Evolutionary conservation across 2,113 vertebrate species (phyloP).

Genomic region (Cryptomyrus ogoouensis): DNA sequence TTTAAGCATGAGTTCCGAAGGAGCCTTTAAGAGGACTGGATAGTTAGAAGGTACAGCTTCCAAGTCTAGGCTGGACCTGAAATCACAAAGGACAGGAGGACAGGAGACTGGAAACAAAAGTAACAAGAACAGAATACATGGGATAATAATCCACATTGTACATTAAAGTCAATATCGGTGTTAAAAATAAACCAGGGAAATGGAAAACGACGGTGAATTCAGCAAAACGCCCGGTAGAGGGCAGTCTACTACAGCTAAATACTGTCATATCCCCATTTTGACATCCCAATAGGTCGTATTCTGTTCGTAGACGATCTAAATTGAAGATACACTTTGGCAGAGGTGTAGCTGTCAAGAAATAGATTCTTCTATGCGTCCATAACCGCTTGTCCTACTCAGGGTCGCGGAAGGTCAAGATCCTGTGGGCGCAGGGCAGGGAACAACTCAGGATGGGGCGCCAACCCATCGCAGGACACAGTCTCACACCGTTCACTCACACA

Average conservation of each 20-base stretch:
- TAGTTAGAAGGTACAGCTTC: background rate
- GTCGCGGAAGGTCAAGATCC: background rate
- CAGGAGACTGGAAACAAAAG: background rate
- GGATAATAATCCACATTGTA: background rate
- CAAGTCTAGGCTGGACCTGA: background rate
- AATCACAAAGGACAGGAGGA: background rate
- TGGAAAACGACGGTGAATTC: background rate
- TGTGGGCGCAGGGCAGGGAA: too few species aligned
- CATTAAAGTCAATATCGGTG: background rate
- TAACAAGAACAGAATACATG: background rate
- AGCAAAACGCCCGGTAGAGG: background rate
- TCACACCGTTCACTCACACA: background rate
- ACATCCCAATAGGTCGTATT: background rate
- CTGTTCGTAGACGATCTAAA: background rate
- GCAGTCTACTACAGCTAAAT: conserved; percentile 2
- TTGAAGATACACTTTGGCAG: background rate
- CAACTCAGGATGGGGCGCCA: background rate
- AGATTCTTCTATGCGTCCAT: background rate
- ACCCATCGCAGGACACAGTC: background rate
- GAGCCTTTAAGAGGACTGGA: background rate
- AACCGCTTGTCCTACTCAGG: background rate
- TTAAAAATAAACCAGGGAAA: background rate
- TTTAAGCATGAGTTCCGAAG: background rate
- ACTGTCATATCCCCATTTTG: background rate
- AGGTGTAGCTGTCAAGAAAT: background rate